phyloP scores from a whole-genome alignment of 2,797 vertebrate genomes.

The Pipistrellus pipistrellus region DNA sequence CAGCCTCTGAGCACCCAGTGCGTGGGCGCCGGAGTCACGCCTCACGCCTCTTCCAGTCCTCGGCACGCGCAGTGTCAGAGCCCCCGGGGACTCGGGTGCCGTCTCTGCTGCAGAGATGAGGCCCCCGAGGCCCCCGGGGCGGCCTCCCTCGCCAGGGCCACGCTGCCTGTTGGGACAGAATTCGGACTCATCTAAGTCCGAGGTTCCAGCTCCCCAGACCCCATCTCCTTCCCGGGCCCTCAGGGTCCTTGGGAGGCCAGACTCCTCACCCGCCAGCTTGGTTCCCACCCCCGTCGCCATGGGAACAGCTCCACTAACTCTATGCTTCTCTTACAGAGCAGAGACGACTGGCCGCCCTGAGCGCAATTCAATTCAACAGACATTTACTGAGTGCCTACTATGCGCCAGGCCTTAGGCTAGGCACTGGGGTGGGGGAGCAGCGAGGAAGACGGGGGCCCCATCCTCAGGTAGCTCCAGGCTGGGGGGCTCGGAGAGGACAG shows the following conservation, averaged over 20 bases:
- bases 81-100: neutral
- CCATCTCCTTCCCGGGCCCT: conserved; percentile 52
- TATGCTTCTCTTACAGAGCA: conserved; percentile 86
- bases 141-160: neutral
- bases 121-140: neutral
- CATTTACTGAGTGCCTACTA: conserved; percentile 87
- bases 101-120: neutral
- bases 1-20: neutral
- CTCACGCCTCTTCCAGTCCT: neutral
- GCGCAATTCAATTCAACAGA: conserved; percentile 86
- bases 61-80: accelerated
- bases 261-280: conserved; percentile 36
- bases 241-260: conserved; percentile 67
- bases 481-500: neutral
- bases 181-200: conserved; percentile 44
- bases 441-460: conserved; percentile 42
- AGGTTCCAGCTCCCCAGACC: neutral
- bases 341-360: conserved; percentile 85
- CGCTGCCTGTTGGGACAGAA: neutral
- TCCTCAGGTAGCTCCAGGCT: conserved; percentile 63
- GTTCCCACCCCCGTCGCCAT: conserved; percentile 40
- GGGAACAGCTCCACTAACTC: conserved; percentile 82
- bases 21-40: neutral
- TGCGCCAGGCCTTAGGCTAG: conserved; percentile 85
- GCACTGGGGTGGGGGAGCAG: conserved; percentile 71